Evolutionary conservation across 2,113 vertebrate genomes (phyloP).

Genomic region (Elephantulus edwardii): DNA sequence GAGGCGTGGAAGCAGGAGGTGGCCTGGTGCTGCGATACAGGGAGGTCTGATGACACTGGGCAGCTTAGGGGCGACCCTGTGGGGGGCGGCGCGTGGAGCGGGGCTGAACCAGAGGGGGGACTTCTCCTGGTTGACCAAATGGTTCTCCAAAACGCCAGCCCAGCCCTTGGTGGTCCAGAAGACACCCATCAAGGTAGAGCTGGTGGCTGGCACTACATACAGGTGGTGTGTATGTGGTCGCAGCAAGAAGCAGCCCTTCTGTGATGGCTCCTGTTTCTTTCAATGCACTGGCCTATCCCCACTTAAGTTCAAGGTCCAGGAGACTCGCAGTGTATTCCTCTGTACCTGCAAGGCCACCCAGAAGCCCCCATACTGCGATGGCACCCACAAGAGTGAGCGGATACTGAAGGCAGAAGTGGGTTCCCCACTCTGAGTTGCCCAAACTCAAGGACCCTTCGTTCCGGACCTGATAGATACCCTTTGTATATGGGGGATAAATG

Average conservation of each 20-base stretch:
- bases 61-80: not conserved
- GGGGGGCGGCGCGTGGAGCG: not conserved
- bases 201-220: conserved; percentile 86
- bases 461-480: not conserved
- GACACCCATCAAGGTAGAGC: conserved; percentile 86
- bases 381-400: conserved; percentile 85
- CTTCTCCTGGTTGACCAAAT: conserved; percentile 70
- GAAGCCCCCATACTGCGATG: conserved; percentile 88
- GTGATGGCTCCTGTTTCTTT: conserved; percentile 88
- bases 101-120: conserved; percentile 37
- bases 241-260: conserved; percentile 93
- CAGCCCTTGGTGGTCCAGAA: conserved; percentile 83
- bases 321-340: conserved; percentile 79
- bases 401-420: conserved; percentile 71
- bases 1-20: too few relatives aligned
- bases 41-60: too few relatives aligned
- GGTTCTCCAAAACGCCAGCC: conserved; percentile 61
- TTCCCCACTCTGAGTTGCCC: conserved; percentile 51
- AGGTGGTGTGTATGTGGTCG: conserved; percentile 91
- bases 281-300: conserved; percentile 82
- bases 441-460: not conserved
- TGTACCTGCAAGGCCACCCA: conserved; percentile 91
- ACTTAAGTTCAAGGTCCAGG: conserved; percentile 84
- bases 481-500: not conserved
- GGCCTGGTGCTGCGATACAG: too few relatives aligned